Evolutionary conservation across 2,888 invertebrate species (phyloP), one percentile per base, ranked within the genome.

Genomic region (Operophtera brumata): DNA sequence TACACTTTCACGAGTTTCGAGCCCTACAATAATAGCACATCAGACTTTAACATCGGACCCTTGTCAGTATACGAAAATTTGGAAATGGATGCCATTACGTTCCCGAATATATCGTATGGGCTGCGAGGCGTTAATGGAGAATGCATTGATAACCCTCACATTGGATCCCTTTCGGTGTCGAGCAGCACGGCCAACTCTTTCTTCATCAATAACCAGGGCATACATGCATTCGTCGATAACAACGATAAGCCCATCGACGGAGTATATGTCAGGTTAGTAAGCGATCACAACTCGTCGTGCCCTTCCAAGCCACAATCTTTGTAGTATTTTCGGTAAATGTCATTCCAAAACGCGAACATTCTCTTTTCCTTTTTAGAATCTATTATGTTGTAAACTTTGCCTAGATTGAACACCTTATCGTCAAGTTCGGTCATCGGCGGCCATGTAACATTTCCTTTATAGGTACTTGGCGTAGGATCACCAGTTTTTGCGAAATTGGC

Each of bases 401-500:
- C 76, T 35, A 89, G 69, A 25, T 75, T 54, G 35, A 84, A 65
- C 37, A 87, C 59, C 36, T 76, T 77, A 35, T 77, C 71, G 2
- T 75, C 63, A 39, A 73, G 64, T 48, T 61, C 55, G 41, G 77
- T 77, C 69, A 82, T 77, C 1, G 79, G 75, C 28, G 73, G 71
- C 89, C 89, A 89, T 32, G 67, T 73, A 6, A 73, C 46, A 47
- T 77, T 75, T 13, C 63, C 69, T 6, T 54, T 36, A 54, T 67
- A 65, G 30, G 63, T 49, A 1, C 43, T 45, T n/a, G 77, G 77
- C 14, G 84, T 84, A 39, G 89, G 87, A 51, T 83, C 57, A 1
- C 84, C 85, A 44, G 74, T 78, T 73, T 87, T 91, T 12, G 84
- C 91, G 69, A 91, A 91, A 68, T 91, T 90, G 0, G 88, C 74